These are phyloP conservation scores for Bubo scandiacus DNA, from an alignment of 2,113 vertebrate species.

Conservation along the genomic window DNA sequence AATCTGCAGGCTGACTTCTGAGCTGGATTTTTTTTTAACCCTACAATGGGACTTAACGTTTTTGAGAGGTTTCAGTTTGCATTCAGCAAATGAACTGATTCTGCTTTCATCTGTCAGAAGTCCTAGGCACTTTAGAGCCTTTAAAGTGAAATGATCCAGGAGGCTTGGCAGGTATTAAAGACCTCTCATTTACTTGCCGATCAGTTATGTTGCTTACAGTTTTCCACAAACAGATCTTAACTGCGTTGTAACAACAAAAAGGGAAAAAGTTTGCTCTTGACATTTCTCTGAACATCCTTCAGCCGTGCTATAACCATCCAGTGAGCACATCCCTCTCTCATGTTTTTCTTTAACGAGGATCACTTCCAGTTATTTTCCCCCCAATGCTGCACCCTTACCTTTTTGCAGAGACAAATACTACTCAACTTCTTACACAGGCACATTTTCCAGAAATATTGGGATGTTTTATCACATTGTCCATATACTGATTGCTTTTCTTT, in stretches of 20 bases:
- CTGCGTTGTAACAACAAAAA: background rate
- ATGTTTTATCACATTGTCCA: background rate
- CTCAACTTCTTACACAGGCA: background rate
- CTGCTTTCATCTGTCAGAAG: constrained; percentile 34
- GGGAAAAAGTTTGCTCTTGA: background rate
- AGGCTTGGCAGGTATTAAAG: constrained; percentile 14
- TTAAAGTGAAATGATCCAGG: background rate
- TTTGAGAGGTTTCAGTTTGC: background rate
- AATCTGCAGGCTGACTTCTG: background rate
- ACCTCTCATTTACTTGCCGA: background rate
- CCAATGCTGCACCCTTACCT: background rate
- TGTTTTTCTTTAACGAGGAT: background rate
- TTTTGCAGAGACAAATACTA: background rate
- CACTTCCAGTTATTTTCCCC: background rate
- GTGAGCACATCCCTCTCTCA: background rate
- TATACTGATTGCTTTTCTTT: background rate
- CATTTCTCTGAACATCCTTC: background rate
- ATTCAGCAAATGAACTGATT: background rate
- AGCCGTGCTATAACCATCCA: background rate
- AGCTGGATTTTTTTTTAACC: background rate
- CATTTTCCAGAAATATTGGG: background rate
- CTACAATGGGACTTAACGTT: background rate
- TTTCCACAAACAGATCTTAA: background rate
- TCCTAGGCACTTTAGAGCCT: background rate
- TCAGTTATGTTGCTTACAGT: background rate